Percentiles rank a stretch among this genome's conserved stretches.
These are phyloP conservation scores for Siniperca knerii DNA, from an alignment of 2,113 vertebrate genomes.

Conservation along the genomic window DNA sequence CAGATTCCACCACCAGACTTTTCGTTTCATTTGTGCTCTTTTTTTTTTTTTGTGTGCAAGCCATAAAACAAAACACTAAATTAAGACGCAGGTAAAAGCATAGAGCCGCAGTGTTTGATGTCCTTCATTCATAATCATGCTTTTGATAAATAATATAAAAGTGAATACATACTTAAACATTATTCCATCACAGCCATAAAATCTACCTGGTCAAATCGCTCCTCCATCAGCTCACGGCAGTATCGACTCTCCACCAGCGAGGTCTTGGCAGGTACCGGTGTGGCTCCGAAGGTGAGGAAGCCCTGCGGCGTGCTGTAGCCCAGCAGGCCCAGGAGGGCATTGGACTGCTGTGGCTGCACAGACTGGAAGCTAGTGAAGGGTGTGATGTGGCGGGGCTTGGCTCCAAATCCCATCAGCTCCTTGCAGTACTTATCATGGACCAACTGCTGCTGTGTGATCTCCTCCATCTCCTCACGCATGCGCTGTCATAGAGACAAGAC, in stretches of 20 bases:
- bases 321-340: slow-evolving; percentile 94
- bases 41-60: background rate
- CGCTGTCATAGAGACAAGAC: slow-evolving; percentile 81
- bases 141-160: background rate
- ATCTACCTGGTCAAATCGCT: slow-evolving; percentile 94
- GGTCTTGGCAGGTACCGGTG: slow-evolving; percentile 90
- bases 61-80: background rate
- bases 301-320: slow-evolving; percentile 94
- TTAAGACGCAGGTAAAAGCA: background rate
- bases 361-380: slow-evolving; percentile 98
- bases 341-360: slow-evolving; percentile 95
- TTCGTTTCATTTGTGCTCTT: background rate
- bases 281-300: slow-evolving; percentile 92
- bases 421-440: slow-evolving; percentile 99
- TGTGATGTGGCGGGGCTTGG: slow-evolving; percentile 97
- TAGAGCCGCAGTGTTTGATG: background rate
- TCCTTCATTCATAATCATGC: background rate
- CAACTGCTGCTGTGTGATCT: slow-evolving; percentile 98
- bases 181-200: background rate
- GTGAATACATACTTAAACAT: background rate
- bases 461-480: slow-evolving; percentile 98
- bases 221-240: slow-evolving; percentile 98
- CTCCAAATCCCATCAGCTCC: slow-evolving; percentile 95
- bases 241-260: slow-evolving; percentile 96
- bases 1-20: background rate